Base-by-base conservation (phyloP, 2,888 invertebrate genomes). In the Drosophila prolongata region DNA sequence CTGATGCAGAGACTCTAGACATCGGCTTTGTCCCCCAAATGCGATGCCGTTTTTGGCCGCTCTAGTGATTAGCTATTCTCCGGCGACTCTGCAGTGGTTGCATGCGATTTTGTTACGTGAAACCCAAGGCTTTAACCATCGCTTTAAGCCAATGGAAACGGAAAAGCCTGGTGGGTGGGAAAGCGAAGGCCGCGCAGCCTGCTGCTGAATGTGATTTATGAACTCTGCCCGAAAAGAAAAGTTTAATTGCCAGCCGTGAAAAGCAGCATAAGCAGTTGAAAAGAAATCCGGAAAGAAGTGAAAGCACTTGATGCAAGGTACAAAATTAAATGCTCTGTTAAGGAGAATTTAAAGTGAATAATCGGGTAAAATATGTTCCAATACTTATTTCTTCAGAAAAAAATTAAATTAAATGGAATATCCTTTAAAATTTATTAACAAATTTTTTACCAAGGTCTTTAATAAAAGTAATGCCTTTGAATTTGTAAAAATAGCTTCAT, bases 211-310 rank as follows among this genome's bases (percentile, higher is more conserved):
- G 89, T 86, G 85, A 86, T 86, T 86, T 86, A 86, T 86, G 89
- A 86, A 86, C 85, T 86, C 78, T 56, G 76, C 70, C 86, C 76
- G 61, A 82, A 68, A 79, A 86, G 87, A 88, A 84, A 89, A 88
- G 89, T 86, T 86, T 86, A 86, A 88, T 86, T 88, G 89, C 87
- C 89, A 88, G 80, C 80, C 86, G 89, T 77, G 88, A 79, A 88
- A 86, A 88, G 76, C 87, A 86, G 80, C 75, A 74, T 60, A 75
- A 77, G 59, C 74, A 72, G 56, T 65, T 37, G 60, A 69, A 72
- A 69, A 73, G 55, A 58, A 65, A 68, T 57, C 78, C 60, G 46
- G 62, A 50, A 42, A 62, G 60, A 65, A 82, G 52, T 50, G 53
- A 68, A 73, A 74, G 55, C 42, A 19, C n/a, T 24, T 8, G 8